Conservation (phyloP, 2,113 vertebrate genomes). For the Pseudorasbora parva region DNA sequence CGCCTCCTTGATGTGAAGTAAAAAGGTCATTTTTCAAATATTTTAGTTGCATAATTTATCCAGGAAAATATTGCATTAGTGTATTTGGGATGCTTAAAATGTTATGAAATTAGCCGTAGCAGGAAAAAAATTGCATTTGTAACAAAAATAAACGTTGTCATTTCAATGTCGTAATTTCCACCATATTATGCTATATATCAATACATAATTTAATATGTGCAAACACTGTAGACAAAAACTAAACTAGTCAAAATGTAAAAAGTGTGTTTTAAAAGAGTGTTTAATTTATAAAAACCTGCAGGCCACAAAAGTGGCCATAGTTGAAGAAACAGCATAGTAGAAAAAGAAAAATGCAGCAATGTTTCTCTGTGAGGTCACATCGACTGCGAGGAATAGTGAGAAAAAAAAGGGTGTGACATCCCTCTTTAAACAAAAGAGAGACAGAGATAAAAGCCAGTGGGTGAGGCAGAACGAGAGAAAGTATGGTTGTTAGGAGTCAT, state of each 20-base stretch:
- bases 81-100: neutral
- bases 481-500: constrained; percentile 46
- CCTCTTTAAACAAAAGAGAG: constrained; percentile 33
- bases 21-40: neutral
- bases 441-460: constrained; percentile 25
- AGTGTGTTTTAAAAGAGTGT: neutral
- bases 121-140: neutral
- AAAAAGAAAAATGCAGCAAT: constrained; percentile 1
- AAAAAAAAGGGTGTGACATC: constrained; percentile 9
- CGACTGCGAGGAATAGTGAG: neutral
- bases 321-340: constrained; percentile 1
- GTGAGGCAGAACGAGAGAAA: constrained; percentile 10
- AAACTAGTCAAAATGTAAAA: neutral
- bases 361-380: constrained; percentile 6
- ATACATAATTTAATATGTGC: neutral
- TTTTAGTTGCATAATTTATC: neutral
- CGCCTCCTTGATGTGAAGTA: no score
- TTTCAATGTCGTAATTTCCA: neutral
- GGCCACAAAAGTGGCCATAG: neutral
- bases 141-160: no score
- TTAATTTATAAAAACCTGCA: neutral
- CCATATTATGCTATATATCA: neutral
- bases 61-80: neutral
- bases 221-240: neutral
- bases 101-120: neutral